Conservation (phyloP, 2,113 vertebrate species). For the Phyllopteryx taeniolatus region DNA sequence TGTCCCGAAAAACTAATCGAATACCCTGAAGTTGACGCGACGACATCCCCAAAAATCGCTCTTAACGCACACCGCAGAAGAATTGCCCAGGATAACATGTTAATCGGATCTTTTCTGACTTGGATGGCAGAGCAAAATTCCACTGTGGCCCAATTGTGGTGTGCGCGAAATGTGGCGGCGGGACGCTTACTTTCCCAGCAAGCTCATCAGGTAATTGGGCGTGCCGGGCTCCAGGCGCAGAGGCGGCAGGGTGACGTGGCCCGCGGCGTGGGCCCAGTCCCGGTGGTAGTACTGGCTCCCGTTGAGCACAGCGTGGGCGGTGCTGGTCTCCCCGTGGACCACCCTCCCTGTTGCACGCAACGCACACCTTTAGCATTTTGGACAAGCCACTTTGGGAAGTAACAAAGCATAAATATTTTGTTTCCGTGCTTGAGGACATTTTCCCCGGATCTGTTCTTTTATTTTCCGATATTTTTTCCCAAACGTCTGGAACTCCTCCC, state of each 20-base stretch:
- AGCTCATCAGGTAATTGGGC: conserved; percentile 90
- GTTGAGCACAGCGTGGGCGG: conserved; percentile 87
- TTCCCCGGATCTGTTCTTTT: no score
- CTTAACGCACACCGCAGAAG: no score
- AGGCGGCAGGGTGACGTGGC: conserved; percentile 90
- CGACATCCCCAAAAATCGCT: no score
- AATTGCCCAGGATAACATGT: no score
- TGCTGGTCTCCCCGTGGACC: conserved; percentile 90
- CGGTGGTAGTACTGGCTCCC: conserved; percentile 96
- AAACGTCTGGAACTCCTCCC: no score
- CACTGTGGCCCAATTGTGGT: background rate
- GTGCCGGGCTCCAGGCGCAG: conserved; percentile 92
- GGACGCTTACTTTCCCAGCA: conserved; percentile 88
- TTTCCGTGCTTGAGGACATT: no score
- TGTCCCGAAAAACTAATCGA: no score
- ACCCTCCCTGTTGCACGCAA: conserved; percentile 80
- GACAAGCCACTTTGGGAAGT: background rate
- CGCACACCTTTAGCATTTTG: background rate
- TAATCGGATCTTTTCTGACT: no score
- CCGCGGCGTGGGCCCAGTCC: conserved; percentile 92
- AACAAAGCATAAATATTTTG: no score
- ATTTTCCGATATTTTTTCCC: no score
- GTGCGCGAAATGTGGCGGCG: background rate
- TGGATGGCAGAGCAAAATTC: background rate
- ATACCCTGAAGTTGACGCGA: no score